A percentile compares a stretch with the other conserved stretches of the same genome.
These are phyloP conservation scores for Pseudococcus viburni DNA, from an alignment of 2,888 invertebrate species.

Conservation along the genomic window DNA sequence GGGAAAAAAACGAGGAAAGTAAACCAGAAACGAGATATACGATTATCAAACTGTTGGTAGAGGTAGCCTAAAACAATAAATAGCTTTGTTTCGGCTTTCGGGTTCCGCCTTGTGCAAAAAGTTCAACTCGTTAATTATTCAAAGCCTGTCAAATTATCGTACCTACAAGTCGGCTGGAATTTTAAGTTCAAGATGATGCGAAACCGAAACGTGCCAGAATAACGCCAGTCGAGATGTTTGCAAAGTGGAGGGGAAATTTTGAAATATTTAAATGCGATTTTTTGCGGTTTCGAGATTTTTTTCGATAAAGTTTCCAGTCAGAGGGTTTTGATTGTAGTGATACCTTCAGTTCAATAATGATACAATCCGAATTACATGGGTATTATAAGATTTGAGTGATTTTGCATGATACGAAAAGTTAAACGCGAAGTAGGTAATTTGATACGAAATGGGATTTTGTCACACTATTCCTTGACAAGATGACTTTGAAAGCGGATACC, in stretches of 20 bases:
- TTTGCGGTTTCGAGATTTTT: background rate
- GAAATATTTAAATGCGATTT: background rate
- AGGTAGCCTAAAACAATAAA: background rate
- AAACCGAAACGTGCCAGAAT: background rate
- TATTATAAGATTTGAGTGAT: too few relatives aligned
- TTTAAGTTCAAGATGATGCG: background rate
- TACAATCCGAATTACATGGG: too few relatives aligned
- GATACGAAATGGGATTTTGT: too few relatives aligned
- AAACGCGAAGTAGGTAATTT: too few relatives aligned
- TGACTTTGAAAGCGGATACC: too few relatives aligned
- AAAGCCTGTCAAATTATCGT: background rate
- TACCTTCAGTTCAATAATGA: too few relatives aligned
- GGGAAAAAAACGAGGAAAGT: background rate
- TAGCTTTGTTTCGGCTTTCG: background rate
- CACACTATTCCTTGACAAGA: too few relatives aligned
- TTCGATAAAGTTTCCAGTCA: background rate
- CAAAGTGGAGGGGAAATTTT: background rate
- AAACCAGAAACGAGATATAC: background rate
- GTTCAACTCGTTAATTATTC: conserved; percentile 8
- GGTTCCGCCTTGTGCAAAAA: background rate
- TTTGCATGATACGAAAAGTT: too few relatives aligned
- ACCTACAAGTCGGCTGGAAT: background rate
- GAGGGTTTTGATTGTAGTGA: too few relatives aligned
- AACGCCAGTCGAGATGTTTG: background rate
- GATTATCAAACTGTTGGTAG: background rate